Evolutionary conservation across 1,140 invertebrate genomes (phyloP), one percentile per base, ranked within the genome.

Genomic region (Bombus waltoni): DNA sequence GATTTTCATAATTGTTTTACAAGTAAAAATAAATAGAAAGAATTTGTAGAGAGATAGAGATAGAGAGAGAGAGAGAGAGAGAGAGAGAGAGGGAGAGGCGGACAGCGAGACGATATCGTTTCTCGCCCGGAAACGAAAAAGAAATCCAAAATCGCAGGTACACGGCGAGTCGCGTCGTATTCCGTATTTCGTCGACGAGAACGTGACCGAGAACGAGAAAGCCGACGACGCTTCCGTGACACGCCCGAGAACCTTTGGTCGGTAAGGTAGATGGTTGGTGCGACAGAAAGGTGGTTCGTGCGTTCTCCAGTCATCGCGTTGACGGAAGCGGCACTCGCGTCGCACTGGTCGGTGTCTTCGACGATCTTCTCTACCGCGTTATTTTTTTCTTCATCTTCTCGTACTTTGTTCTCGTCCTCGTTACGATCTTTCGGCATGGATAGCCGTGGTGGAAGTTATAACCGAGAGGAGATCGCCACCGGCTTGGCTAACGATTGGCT

Each of bases 401-500:
- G 10, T 28, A 4, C 25, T 28, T 22, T 40, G 94, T 96, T 75
- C 32, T n/a, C 28, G 13, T 71, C 42, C 40, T 38, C 86, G 38
- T 90, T 86, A 94, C 70, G 91, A 92, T 88, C 93, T 92, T 68
- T 94, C 92, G 78, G 89, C 89, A 87, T 93, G 88, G 22, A 90
- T 89, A 28, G 90, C 85, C 44, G 93, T 93, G 81, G 94, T 95
- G 25, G 94, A 94, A 28, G 93, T 94, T 78, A 95, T 95, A 42
- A 95, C 93, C 77, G 94, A 93, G 40, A 91, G 90, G 32, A 93
- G 83, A 83, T 94, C 94, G 47, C 89, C 86, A 22, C 86, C 85
- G 25, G 92, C 75, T 88, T 93, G 92, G 93, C 91, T 95, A 92
- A 87, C 93, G 75, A 93, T 94, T 89, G 94, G 94, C 90, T 95